phyloP scores from a whole-genome alignment of 1,140 invertebrate species.

The Zaprionus ornatus region DNA sequence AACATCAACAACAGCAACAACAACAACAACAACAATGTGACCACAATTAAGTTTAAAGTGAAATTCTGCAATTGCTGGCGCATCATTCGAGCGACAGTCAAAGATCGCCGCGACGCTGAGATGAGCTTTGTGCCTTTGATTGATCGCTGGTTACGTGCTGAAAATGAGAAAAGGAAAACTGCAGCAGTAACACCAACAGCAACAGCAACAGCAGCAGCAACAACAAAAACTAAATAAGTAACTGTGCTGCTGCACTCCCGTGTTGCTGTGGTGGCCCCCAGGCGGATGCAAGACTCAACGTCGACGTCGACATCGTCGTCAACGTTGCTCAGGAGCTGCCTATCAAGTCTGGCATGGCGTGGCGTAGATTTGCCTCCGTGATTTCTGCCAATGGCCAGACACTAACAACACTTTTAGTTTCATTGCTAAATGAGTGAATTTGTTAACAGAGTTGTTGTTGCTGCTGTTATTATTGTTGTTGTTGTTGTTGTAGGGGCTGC shows the following conservation, averaged over 20 bases:
- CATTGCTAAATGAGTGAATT: constrained; percentile 80
- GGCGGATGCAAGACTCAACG: constrained; percentile 69
- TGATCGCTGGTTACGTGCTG: constrained; percentile 77
- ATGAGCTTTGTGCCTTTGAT: constrained; percentile 64
- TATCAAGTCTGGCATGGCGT: constrained; percentile 53
- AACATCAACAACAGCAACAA: constrained; percentile 24
- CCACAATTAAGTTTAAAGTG: constrained; percentile 74
- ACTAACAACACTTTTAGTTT: constrained; percentile 80
- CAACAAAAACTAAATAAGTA: constrained; percentile 19
- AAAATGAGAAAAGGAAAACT: constrained; percentile 47
- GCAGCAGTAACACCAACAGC: constrained; percentile 2
- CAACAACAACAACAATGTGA: constrained; percentile 37
- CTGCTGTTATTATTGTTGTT: constrained; percentile 14
- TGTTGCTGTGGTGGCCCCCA: constrained; percentile 42
- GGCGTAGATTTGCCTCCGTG: constrained; percentile 27
- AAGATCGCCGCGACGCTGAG: constrained; percentile 56
- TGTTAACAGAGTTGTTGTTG: constrained; percentile 62
- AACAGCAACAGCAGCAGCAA: constrained; percentile 8
- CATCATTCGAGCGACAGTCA: constrained; percentile 70
- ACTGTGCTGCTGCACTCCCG: constrained; percentile 8
- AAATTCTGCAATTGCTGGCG: constrained; percentile 78
- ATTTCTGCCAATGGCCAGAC: constrained; percentile 60
- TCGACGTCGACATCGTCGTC: constrained; percentile 25
- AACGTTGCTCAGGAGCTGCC: constrained; percentile 65
- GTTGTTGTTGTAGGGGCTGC: constrained; percentile 50